These are phyloP conservation scores for Leguminivora glycinivorella DNA, from an alignment of 1,140 invertebrate genomes.

Conservation along the genomic window DNA sequence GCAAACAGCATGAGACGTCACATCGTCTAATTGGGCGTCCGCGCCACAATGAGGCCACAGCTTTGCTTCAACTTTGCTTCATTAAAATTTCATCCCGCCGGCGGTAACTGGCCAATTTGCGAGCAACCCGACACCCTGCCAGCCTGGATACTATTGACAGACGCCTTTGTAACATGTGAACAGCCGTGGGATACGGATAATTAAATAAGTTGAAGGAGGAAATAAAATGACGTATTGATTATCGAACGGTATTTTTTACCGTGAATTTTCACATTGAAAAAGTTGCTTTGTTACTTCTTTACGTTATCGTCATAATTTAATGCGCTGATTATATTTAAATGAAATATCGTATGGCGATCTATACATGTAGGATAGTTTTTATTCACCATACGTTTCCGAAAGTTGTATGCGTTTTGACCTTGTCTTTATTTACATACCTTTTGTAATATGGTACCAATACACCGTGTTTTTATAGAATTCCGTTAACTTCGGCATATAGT, in stretches of 20 bases:
- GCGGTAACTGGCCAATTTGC: constrained; percentile 44
- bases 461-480: too few relatives aligned
- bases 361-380: too few relatives aligned
- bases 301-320: too few relatives aligned
- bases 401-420: too few relatives aligned
- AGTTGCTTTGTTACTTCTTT: too few relatives aligned
- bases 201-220: neutral
- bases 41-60: constrained; percentile 47
- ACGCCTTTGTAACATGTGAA: constrained; percentile 1
- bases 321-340: too few relatives aligned
- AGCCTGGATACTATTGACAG: constrained; percentile 34
- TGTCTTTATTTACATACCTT: too few relatives aligned
- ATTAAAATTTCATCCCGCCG: constrained; percentile 61
- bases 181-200: neutral
- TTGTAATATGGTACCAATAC: too few relatives aligned
- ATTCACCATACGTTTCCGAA: too few relatives aligned
- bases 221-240: constrained; percentile 31
- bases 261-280: neutral
- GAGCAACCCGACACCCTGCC: constrained; percentile 51
- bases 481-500: too few relatives aligned
- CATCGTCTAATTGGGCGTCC: constrained; percentile 49
- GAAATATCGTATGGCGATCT: too few relatives aligned
- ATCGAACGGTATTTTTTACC: neutral
- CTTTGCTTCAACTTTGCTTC: constrained; percentile 40
- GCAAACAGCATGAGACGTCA: constrained; percentile 10